Evolutionary conservation across 2,113 vertebrate genomes (phyloP), one percentile per base, ranked within the genome.

Genomic region (Coracopsis vasa): DNA sequence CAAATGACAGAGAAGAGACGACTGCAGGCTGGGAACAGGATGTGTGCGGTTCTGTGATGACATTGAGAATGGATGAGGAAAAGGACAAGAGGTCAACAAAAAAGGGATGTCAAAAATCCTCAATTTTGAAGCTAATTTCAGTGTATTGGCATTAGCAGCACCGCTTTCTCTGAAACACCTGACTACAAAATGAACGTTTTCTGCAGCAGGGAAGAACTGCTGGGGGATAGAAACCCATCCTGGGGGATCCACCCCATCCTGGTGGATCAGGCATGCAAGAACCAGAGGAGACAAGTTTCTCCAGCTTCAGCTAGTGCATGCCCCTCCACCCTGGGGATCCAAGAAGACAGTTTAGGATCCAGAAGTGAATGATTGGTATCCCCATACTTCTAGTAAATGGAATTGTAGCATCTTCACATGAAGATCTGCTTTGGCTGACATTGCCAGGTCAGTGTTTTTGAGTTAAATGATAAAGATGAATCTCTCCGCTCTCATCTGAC

Each of bases 91-190:
- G 86, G 92, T 94, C 95, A 96, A 97, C 94, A 80, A 92, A 96
- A 97, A 96, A 97, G 94, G 95, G 96, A 96, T 97, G 96, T 53
- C 96, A 97, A 96, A 97, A 97, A 96, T 96, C 94, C 95, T 96
- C 75, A 6, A 35, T 91, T 96, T 73, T 24, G 11, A 85, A 54
- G 77, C 82, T 82, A 16, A 27, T 66, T 85, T 27, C 10, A 90
- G 94, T 94, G 95, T 96, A 94, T 97, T 94, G 4, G 48, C 90
- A 87, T 96, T 92, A 96, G 95, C 93, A 97, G 95, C 92, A 96
- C 94, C 80, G 0, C 86, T 96, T 97, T 96, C 95, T 95, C 95
- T 95, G 90, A 56, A 53, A 28, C 2, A 9, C 61, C 83, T 85
- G 67, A 17, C 42, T 62, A 4, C 23, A 16, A 80, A 80, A 18